phyloP scores from a whole-genome alignment of 2,113 vertebrate species.

The Athene cunicularia region DNA sequence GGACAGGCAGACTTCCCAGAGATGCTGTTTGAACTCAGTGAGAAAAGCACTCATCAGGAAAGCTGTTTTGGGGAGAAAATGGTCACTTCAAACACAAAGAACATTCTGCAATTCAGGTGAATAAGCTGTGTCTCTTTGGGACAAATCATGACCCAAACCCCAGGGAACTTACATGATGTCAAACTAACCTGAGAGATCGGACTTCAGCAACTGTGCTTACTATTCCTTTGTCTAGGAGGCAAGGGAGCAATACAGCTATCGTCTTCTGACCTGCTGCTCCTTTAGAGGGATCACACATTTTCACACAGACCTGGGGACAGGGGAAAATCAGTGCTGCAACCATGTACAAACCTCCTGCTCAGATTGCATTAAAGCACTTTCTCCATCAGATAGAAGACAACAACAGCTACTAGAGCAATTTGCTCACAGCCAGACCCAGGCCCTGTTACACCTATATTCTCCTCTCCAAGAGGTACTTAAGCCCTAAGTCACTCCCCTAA shows the following conservation, averaged over 20 bases:
- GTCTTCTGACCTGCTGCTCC: constrained; percentile 89
- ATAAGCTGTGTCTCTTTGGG: background rate
- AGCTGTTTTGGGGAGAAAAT: background rate
- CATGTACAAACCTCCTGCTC: background rate
- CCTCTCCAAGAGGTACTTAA: background rate
- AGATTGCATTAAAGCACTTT: background rate
- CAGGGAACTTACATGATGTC: background rate
- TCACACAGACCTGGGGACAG: constrained; percentile 88
- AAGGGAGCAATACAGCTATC: constrained; percentile 89
- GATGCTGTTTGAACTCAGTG: background rate
- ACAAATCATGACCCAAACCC: fast-evolving
- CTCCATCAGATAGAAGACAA: background rate
- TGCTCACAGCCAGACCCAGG: background rate
- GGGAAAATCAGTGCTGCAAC: background rate
- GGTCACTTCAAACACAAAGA: background rate
- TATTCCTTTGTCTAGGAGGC: constrained; percentile 94
- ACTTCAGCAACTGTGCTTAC: constrained; percentile 94
- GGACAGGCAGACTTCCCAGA: fast-evolving
- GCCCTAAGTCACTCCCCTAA: background rate
- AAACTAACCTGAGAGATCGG: constrained; percentile 89
- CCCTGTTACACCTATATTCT: background rate
- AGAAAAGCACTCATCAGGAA: background rate
- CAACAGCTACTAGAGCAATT: background rate
- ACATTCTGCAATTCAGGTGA: background rate
- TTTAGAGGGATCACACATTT: constrained; percentile 92